These are phyloP conservation scores for Cephus sareptanus DNA, from an alignment of 2,888 invertebrate genomes.

Conservation along the genomic window DNA sequence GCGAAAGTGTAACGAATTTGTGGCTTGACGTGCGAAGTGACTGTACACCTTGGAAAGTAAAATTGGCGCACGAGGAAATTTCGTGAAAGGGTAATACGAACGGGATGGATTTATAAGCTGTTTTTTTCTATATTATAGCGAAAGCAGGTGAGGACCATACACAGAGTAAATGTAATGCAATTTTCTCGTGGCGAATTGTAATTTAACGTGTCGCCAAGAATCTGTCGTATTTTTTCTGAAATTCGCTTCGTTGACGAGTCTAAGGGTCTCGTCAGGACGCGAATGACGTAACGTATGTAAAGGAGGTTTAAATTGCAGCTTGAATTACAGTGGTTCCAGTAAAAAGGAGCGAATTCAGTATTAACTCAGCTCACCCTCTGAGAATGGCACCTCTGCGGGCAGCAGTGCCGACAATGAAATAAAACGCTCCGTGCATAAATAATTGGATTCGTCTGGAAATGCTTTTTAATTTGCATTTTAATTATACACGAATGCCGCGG, in stretches of 20 bases:
- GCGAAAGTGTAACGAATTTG: neutral
- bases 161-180: neutral
- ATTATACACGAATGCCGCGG: constrained; percentile 26
- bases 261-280: neutral
- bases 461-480: constrained; percentile 40
- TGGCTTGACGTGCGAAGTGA: neutral
- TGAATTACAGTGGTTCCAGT: constrained; percentile 17
- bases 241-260: neutral
- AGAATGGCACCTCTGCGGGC: constrained; percentile 23
- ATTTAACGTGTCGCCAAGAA: neutral
- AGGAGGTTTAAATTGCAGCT: constrained; percentile 20
- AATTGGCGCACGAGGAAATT: neutral
- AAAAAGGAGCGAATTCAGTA: constrained; percentile 12
- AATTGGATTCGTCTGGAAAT: constrained; percentile 37
- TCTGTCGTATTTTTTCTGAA: neutral
- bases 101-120: neutral
- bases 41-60: neutral
- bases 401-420: constrained; percentile 26
- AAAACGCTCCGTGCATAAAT: constrained; percentile 32
- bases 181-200: neutral
- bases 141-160: neutral
- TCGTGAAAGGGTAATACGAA: neutral
- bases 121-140: neutral
- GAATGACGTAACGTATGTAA: constrained; percentile 11
- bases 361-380: constrained; percentile 19